Base-by-base conservation (phyloP, 2,888 invertebrate species). In the Gymnoscelis rufifasciata region DNA sequence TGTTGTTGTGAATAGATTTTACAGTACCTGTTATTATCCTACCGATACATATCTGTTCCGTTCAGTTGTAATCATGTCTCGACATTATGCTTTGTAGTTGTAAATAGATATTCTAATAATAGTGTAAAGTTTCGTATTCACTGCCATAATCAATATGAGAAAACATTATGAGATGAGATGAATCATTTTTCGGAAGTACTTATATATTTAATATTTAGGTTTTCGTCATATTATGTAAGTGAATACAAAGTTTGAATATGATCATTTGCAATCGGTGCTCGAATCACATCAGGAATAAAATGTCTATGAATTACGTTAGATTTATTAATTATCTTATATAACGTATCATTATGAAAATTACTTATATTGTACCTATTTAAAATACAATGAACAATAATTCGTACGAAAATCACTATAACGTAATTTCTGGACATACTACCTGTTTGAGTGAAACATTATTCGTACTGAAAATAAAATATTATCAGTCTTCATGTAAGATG, bases 41-140 rank as follows among this genome's bases (percentile, higher is more conserved):
- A 74, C 72, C 64, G 66, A 78, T 72, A 75, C 78, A 78, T 78
- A 78, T 79, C 78, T 68, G 59, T 71, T 68, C 64, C 62, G 64
- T 54, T 60, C 49, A 51, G 31, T 52, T 47, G 31, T 48, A 48
- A 47, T 49, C 51, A 54, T 53, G 53, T 56, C 50, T 29, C 26
- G 50, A 5, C 48, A 55, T 46, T 27, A 47, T 41, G 61, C 60
- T 65, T 65, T 57, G 64, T 68, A 73, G 49, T 66, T 61, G 65
- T 58, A 72, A 78, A 83, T 78, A 80, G 81, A 84, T 81, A 75
- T 60, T 73, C 68, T 74, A 64, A 7, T 68, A 83, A 79, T 83
- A 83, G 82, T 82, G 83, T 83, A 82, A 44, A 15, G 30, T 43
- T 45, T 50, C 26, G 29, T 57, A 35, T 23, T 23, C 35, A 35